phyloP scores from a whole-genome alignment of 1,140 invertebrate genomes.

The Hyphantria cunea region DNA sequence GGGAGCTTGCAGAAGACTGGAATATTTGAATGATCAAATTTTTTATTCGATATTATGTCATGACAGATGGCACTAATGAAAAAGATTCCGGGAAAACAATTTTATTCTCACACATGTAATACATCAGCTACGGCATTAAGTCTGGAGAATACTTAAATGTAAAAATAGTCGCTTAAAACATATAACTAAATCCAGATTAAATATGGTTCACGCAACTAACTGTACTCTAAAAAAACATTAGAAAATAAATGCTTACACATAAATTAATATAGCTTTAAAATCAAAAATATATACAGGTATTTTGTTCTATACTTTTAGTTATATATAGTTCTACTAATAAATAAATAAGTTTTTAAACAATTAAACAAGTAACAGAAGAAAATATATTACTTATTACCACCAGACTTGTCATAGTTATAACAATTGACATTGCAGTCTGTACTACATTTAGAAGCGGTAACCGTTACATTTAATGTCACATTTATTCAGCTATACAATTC shows the following conservation, averaged over 20 bases:
- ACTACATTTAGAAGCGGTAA: slow-evolving; percentile 37
- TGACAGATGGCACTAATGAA: slow-evolving; percentile 22
- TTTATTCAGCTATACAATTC: slow-evolving; percentile 71
- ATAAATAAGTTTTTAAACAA: not conserved
- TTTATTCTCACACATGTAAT: too few relatives aligned
- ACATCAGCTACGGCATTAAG: too few relatives aligned
- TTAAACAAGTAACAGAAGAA: slow-evolving; percentile 10
- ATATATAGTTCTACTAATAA: too few relatives aligned
- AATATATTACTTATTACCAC: slow-evolving; percentile 21
- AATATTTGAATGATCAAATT: slow-evolving; percentile 12
- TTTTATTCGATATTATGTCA: slow-evolving; percentile 3
- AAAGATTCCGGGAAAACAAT: not conserved
- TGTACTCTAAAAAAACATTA: too few relatives aligned
- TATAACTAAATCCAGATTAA: too few relatives aligned
- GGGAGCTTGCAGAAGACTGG: slow-evolving; percentile 49
- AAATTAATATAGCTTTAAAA: too few relatives aligned
- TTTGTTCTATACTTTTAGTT: too few relatives aligned
- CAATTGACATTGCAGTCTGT: slow-evolving; percentile 58
- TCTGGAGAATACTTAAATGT: too few relatives aligned
- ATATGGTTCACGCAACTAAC: too few relatives aligned
- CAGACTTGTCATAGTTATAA: slow-evolving; percentile 34
- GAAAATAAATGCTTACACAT: too few relatives aligned
- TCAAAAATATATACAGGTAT: too few relatives aligned
- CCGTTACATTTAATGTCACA: slow-evolving; percentile 37
- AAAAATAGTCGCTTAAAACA: too few relatives aligned